Evolutionary conservation across 92 coral and sea anemone species (phyloP).

Genomic region (Galaxea fascicularis): DNA sequence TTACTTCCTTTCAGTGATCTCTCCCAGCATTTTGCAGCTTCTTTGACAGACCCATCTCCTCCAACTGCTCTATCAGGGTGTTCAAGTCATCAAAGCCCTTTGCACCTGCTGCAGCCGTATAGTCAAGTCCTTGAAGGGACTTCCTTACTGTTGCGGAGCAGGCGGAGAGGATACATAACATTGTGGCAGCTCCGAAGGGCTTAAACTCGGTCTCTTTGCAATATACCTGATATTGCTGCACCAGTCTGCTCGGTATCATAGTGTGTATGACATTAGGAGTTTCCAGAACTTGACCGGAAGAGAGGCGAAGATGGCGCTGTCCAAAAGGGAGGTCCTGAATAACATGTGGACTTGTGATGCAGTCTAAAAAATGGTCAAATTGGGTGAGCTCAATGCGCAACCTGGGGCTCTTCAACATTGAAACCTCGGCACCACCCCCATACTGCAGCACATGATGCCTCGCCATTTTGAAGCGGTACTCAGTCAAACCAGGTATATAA

Average conservation of each 20-base stretch:
- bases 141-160: conserved; percentile 26
- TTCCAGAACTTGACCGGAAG: conserved; percentile 34
- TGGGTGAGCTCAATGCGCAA: neutral
- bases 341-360: conserved; percentile 8
- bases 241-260: conserved; percentile 35
- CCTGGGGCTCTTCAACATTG: conserved; percentile 1
- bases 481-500: conserved; percentile 13
- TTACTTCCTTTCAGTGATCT: conserved; percentile 40
- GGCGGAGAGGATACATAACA: conserved; percentile 14
- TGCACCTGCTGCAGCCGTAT: conserved; percentile 47
- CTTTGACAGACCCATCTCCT: conserved; percentile 19
- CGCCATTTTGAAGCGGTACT: conserved; percentile 22
- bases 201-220: conserved; percentile 30
- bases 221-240: conserved; percentile 37
- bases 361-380: conserved; percentile 14
- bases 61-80: conserved; percentile 18
- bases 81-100: conserved; percentile 56
- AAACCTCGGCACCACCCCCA: neutral
- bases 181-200: conserved; percentile 40
- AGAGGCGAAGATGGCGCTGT: too few species aligned
- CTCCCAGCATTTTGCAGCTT: conserved; percentile 14
- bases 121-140: conserved; percentile 23
- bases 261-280: conserved; percentile 58
- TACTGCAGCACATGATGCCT: conserved; percentile 19
- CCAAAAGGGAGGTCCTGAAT: conserved; percentile 53